Evolutionary conservation across 2,888 invertebrate genomes (phyloP).

Genomic region (Chloroclystis v-ata): DNA sequence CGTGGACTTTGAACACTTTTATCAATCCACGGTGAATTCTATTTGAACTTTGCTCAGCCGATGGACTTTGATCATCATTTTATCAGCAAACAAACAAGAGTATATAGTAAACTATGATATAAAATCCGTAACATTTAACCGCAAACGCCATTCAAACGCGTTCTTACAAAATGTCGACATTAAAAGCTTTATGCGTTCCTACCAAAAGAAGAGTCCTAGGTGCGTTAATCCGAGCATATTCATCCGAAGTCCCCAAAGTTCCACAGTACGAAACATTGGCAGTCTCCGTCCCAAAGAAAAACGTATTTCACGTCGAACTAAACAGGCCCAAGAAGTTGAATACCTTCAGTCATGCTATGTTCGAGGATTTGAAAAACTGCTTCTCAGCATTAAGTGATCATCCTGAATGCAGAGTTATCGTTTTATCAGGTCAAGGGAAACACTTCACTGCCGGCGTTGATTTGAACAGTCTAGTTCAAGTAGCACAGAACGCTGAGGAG

Average conservation of each 20-base stretch:
- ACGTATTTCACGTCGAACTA: constrained; percentile 91
- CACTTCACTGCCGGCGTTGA: constrained; percentile 91
- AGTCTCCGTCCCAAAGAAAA: constrained; percentile 81
- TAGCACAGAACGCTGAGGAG: constrained; percentile 77
- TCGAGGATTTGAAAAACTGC: constrained; percentile 89
- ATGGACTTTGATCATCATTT: too few relatives aligned
- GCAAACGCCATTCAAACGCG: too few relatives aligned
- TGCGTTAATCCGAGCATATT: constrained; percentile 41
- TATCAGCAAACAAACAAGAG: too few relatives aligned
- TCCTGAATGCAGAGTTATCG: constrained; percentile 89
- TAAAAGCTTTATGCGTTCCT: too few relatives aligned
- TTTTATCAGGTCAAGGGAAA: constrained; percentile 92
- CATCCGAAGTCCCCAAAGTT: constrained; percentile 40
- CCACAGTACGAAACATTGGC: constrained; percentile 80
- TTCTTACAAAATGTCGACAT: too few relatives aligned
- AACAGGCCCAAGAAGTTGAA: constrained; percentile 93
- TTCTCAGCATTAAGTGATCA: constrained; percentile 86
- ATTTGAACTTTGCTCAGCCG: too few relatives aligned
- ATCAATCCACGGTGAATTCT: too few relatives aligned
- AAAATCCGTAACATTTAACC: too few relatives aligned
- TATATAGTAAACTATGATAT: too few relatives aligned
- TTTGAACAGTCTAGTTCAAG: constrained; percentile 79
- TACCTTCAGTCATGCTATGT: constrained; percentile 88
- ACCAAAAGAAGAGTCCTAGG: constrained; percentile 27
- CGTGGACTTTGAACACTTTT: too few relatives aligned